These are phyloP conservation scores for Emmelina monodactyla DNA, from an alignment of 2,888 invertebrate species.

Conservation along the genomic window DNA sequence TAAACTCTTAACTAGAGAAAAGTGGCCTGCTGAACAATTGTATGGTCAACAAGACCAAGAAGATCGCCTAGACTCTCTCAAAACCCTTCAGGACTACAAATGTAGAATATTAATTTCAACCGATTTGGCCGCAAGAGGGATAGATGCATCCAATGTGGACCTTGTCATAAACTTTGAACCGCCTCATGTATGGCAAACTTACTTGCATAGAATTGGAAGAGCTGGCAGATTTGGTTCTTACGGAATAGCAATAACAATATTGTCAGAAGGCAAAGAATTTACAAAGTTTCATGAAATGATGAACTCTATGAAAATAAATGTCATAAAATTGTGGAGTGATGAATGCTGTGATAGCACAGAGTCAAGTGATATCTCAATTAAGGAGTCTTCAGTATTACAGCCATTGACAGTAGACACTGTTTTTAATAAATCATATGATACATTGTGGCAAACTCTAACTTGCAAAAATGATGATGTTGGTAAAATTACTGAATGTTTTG, in stretches of 20 bases:
- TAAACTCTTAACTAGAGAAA: slow-evolving; percentile 72
- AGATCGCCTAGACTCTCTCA: slow-evolving; percentile 77
- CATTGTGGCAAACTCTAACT: slow-evolving; percentile 26
- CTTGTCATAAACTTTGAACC: slow-evolving; percentile 92
- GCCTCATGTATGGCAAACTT: slow-evolving; percentile 80
- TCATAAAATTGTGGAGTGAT: slow-evolving; percentile 29
- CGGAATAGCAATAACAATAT: slow-evolving; percentile 80
- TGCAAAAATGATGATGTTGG: slow-evolving; percentile 10
- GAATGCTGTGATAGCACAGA: slow-evolving; percentile 4
- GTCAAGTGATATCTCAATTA: slow-evolving; percentile 4
- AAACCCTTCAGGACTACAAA: slow-evolving; percentile 79
- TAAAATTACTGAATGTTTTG: slow-evolving; percentile 21
- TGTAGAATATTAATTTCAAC: slow-evolving; percentile 90
- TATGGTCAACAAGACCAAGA: slow-evolving; percentile 82
- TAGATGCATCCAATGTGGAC: slow-evolving; percentile 93
- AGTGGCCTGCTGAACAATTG: slow-evolving; percentile 82
- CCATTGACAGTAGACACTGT: neutral
- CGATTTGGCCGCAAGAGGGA: slow-evolving; percentile 90
- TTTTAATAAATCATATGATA: slow-evolving; percentile 12
- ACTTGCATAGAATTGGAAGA: slow-evolving; percentile 94
- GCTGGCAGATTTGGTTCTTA: slow-evolving; percentile 92
- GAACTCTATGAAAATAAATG: slow-evolving; percentile 37
- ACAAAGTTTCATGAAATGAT: slow-evolving; percentile 65
- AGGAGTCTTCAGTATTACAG: neutral
- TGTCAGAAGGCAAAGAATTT: slow-evolving; percentile 72